Base-by-base conservation (phyloP, 2,888 invertebrate genomes). In the Aradus depressus region DNA sequence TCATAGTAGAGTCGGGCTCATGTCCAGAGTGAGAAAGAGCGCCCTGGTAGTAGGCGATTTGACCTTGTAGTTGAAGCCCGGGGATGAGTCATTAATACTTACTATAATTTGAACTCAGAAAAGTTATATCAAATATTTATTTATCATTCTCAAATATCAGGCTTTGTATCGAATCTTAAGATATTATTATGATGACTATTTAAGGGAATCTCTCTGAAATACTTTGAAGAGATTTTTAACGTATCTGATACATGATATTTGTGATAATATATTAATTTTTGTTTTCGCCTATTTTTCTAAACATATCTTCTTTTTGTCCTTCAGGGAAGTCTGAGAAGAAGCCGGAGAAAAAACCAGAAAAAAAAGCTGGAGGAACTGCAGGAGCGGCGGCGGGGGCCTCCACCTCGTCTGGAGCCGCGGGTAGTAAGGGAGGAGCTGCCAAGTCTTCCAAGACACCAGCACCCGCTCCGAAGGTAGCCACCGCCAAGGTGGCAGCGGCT, bases 281-380 rank as follows among this genome's bases (percentile, higher is more conserved):
- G 3, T 44, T 14, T 34, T n/a, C n/a, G n/a, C n/a, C n/a, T n/a
- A n/a, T n/a, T n/a, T n/a, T n/a, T n/a, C n/a, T n/a, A n/a, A n/a
- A n/a, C n/a, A n/a, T n/a, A n/a, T n/a, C n/a, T n/a, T 31, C 12
- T 31, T 31, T 31, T 8, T 16, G 14, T 43, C 16, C 2, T 32
- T 10, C 28, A 53, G 53, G 53, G 42, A 54, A 56, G 43, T 16
- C 52, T 31, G 59, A 58, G 21, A 60, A 52, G 56, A 69, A 68
- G 54, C 44, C 67, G 8, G 69, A 68, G 47, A 77, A 76, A 64
- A 71, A 76, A 63, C 69, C 69, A 60, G 79, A 74, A 64, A 79
- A 74, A 67, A 77, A 73, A 66, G 64, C 62, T 10, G 69, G 71
- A 34, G 69, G 67, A 21, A 56, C 62, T 18, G 60, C 72, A n/a